Evolutionary conservation across 2,113 vertebrate species (phyloP), one percentile per base, ranked within the genome.

Genomic region (Sisor rabdophorus): DNA sequence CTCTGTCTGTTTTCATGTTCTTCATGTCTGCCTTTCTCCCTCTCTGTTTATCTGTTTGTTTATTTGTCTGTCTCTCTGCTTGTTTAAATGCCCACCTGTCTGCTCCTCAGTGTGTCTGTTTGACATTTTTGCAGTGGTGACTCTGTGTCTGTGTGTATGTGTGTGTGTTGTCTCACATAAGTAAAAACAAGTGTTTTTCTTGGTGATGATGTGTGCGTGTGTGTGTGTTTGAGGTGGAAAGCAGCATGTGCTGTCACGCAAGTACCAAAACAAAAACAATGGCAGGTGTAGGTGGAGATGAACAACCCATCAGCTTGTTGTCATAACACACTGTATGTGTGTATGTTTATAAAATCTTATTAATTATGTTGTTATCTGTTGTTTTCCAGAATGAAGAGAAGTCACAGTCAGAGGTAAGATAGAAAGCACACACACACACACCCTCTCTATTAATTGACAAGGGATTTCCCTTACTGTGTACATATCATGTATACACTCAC

Each of bases 321-420:
- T 68, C 61, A 30, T 55, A 68, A 68, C 71, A 56, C 48, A 48
- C 56, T 77, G 40, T 55, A 56, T 71, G 75, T 22, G 30, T 56
- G 48, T 72, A 50, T 32, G 58, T 74, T 50, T n/a, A 28, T 52
- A 26, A 5, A 40, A 53, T 48, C 30, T 30, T 30, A 65, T 83
- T 55, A 40, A 77, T 68, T 76, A 22, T 78, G 73, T 81, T 48
- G 64, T 72, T 84, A 55, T 85, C 61, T 85, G 81, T 84, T 78
- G 87, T 88, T 71, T 85, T 80, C 11, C 83, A 99, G 97, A 97
- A 96, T 2, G 97, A 99, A 88, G 97, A 99, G 89, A 99, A 99
- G 76, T 98, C 95, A 69, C 96, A 98, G 82, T 98, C 96, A 32
- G 97, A 99, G 96, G 97, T 99, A 90, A 94, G 94, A n/a, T 52